Conservation (phyloP, 2,113 vertebrate species). For the Egretta garzetta region DNA sequence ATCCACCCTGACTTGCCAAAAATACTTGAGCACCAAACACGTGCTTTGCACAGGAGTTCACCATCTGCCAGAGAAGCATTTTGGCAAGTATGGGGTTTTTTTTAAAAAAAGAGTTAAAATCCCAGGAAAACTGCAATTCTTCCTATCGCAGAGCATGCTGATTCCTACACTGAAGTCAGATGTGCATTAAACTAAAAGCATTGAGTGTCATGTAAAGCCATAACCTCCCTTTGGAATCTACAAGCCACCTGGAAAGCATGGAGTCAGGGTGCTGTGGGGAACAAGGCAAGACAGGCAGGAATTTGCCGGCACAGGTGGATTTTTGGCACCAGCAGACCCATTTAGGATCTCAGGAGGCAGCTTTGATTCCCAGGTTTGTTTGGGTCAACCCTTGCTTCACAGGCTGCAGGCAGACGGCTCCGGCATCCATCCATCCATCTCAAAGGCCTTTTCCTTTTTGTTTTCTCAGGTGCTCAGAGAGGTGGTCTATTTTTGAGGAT, state of each 20-base stretch:
- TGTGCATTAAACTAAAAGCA: not conserved
- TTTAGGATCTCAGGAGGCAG: not conserved
- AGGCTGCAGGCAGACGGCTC: not conserved
- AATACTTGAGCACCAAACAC: not conserved
- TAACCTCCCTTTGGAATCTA: not conserved
- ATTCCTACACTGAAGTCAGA: not conserved
- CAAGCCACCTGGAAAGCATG: not conserved
- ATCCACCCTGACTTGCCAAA: not conserved
- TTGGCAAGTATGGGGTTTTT: not conserved
- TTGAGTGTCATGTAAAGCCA: not conserved
- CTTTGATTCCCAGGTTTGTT: not conserved
- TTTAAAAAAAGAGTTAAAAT: not conserved
- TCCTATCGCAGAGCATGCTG: not conserved
- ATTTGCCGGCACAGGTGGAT: not conserved
- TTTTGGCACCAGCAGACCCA: fast-evolving
- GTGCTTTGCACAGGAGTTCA: not conserved
- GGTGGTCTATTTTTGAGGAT: not conserved
- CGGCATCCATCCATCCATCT: not conserved
- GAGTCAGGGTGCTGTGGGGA: not conserved
- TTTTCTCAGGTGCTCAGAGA: not conserved
- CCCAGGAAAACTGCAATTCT: not conserved
- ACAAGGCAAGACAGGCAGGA: not conserved
- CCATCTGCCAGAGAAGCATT: not conserved
- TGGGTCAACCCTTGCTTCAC: fast-evolving
- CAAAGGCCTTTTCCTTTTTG: not conserved